These are phyloP conservation scores for Myiothlypis chrysogaster DNA, from an alignment of 2,797 vertebrate species.

Conservation along the genomic window DNA sequence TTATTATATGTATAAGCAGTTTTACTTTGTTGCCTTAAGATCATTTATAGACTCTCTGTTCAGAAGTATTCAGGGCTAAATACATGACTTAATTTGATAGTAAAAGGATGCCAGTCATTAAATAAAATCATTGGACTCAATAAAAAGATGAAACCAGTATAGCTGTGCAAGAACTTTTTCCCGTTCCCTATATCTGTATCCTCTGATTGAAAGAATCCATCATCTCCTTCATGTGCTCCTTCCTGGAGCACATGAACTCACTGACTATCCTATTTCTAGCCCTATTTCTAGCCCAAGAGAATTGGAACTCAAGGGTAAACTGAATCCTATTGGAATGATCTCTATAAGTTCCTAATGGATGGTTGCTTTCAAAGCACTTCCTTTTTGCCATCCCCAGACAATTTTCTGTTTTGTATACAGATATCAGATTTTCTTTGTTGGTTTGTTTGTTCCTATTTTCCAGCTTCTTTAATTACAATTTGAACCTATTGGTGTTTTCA, in stretches of 20 bases:
- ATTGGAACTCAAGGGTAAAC: background rate
- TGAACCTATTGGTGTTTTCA: background rate
- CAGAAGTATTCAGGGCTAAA: background rate
- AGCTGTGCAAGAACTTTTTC: background rate
- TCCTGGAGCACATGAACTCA: background rate
- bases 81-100: background rate
- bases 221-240: background rate
- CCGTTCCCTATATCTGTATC: background rate
- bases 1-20: background rate
- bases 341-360: background rate
- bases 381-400: background rate
- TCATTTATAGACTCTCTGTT: background rate
- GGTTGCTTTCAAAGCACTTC: background rate
- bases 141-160: background rate
- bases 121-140: background rate
- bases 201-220: background rate
- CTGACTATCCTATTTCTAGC: background rate
- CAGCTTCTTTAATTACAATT: background rate
- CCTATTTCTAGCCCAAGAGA: background rate
- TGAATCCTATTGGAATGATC: background rate
- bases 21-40: background rate
- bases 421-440: background rate
- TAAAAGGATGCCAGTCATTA: background rate
- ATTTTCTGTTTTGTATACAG: background rate
- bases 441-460: background rate